These are phyloP conservation scores for Bruchidius siliquastri DNA, from an alignment of 2,888 invertebrate genomes.

Conservation along the genomic window DNA sequence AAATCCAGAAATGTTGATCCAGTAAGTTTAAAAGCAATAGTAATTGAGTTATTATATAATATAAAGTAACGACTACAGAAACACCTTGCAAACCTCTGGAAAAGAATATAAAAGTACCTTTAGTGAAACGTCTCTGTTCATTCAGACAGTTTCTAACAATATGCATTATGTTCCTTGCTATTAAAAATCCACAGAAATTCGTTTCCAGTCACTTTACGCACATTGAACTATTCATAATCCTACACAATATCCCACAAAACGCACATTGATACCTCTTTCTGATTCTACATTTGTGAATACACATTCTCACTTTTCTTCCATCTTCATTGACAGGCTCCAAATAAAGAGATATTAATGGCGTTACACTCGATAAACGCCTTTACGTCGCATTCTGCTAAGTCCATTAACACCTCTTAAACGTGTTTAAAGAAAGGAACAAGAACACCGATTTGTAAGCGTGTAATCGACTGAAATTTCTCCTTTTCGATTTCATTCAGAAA, in stretches of 20 bases:
- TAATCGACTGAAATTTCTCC: background rate
- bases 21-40: too few relatives aligned
- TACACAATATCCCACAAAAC: background rate
- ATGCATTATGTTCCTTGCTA: background rate
- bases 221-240: background rate
- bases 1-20: too few relatives aligned
- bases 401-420: conserved; percentile 1
- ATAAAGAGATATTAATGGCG: background rate
- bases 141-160: background rate
- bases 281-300: background rate
- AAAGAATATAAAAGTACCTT: background rate
- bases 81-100: too few relatives aligned
- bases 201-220: background rate
- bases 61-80: too few relatives aligned
- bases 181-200: background rate
- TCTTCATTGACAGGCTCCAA: background rate
- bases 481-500: background rate
- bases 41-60: too few relatives aligned
- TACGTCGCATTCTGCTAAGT: background rate
- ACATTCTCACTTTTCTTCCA: background rate
- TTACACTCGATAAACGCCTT: background rate
- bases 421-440: background rate
- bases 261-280: background rate
- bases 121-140: background rate
- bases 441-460: conserved; percentile 1